Percentiles rank a stretch among this genome's conserved stretches.
These are phyloP conservation scores for Cephus sareptanus DNA, from an alignment of 2,888 invertebrate species.

Conservation along the genomic window DNA sequence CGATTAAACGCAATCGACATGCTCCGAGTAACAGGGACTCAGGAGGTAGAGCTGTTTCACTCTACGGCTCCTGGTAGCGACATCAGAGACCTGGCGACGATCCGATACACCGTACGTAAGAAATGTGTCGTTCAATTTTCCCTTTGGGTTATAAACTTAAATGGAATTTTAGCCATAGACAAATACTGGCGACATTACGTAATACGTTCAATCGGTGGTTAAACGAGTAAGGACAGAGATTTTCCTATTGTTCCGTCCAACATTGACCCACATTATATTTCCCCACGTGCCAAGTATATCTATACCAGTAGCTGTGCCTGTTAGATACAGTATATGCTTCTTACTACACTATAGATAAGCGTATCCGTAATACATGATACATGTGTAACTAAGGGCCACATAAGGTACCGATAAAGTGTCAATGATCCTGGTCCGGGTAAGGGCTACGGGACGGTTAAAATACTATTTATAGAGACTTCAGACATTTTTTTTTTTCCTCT, in stretches of 20 bases:
- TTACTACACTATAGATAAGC: background rate
- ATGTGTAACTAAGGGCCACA: background rate
- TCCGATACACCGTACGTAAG: background rate
- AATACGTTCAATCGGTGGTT: background rate
- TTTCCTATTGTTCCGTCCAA: background rate
- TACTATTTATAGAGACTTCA: conserved; percentile 1
- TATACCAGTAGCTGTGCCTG: background rate
- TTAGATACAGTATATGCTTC: background rate
- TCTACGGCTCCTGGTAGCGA: background rate
- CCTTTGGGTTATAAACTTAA: background rate
- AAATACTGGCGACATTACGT: background rate
- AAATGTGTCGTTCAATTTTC: background rate
- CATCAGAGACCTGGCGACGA: background rate
- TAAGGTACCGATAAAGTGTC: background rate
- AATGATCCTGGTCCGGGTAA: background rate
- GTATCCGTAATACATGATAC: background rate
- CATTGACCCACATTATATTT: background rate
- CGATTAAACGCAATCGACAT: conserved; percentile 1
- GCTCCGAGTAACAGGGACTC: background rate
- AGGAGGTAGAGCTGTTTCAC: background rate
- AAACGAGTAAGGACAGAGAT: background rate
- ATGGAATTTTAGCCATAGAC: background rate
- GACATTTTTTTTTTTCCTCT: background rate
- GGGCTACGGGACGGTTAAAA: background rate
- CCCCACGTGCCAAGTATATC: background rate